A percentile compares a stretch with the other conserved stretches of the same genome.
phyloP scores from a whole-genome alignment of 2,888 invertebrate genomes.

The Cybosia mesomella region DNA sequence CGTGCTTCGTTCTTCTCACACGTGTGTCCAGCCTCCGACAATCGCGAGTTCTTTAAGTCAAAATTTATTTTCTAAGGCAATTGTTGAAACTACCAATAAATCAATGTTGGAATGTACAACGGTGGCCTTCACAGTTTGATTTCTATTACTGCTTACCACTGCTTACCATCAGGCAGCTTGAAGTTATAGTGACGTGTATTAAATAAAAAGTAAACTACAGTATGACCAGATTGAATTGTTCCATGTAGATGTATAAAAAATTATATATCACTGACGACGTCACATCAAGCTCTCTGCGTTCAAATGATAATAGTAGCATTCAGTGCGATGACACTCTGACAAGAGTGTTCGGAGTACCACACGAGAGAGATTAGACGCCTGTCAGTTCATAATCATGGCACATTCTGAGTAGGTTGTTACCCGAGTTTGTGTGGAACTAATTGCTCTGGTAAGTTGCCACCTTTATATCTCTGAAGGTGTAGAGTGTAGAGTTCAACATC shows the following conservation, averaged over 20 bases:
- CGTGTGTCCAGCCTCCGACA: too few species aligned
- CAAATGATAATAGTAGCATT: constrained; percentile 76
- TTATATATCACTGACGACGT: constrained; percentile 38
- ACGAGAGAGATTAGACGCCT: constrained; percentile 72
- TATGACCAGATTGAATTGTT: background rate
- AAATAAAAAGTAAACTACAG: too few species aligned
- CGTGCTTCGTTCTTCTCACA: too few species aligned
- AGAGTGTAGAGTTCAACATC: too few species aligned
- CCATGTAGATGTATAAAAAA: background rate
- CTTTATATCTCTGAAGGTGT: background rate
- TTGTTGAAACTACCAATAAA: too few species aligned
- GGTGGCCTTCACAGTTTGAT: too few species aligned
- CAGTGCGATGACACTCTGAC: constrained; percentile 78
- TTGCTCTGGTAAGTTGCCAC: background rate
- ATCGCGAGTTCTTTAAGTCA: too few species aligned
- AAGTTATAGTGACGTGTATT: too few species aligned
- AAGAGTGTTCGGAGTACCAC: constrained; percentile 64
- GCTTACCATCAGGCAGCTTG: too few species aligned
- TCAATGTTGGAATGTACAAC: too few species aligned
- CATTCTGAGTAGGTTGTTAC: constrained; percentile 8
- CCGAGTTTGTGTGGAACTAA: constrained; percentile 11
- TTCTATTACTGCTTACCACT: too few species aligned
- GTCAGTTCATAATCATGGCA: constrained; percentile 39
- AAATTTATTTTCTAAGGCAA: too few species aligned
- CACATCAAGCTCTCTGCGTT: constrained; percentile 51